A percentile compares a stretch with the other conserved stretches of the same genome.
Conservation (phyloP, 2,888 invertebrate species). For the Entomobrya proxima region DNA sequence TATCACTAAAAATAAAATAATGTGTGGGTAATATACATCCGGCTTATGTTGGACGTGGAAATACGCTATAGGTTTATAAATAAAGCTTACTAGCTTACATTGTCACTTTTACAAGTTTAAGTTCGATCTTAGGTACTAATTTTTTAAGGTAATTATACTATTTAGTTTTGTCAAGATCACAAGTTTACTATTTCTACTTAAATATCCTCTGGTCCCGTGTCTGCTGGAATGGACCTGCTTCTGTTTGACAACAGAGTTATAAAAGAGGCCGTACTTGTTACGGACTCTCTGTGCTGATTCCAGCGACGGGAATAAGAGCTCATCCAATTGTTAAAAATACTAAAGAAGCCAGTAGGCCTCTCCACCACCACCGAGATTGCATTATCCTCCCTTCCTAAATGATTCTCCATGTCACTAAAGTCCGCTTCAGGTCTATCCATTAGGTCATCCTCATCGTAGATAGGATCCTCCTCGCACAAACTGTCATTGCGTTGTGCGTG, state of each 20-base stretch:
- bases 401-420: slow-evolving; percentile 28
- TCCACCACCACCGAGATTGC: slow-evolving; percentile 1
- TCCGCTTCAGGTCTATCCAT: not conserved
- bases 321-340: slow-evolving; percentile 56
- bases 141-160: too few species aligned
- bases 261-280: slow-evolving; percentile 71
- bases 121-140: too few species aligned
- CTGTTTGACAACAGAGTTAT: slow-evolving; percentile 68
- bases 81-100: too few species aligned
- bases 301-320: slow-evolving; percentile 67
- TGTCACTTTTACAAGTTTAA: too few species aligned
- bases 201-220: slow-evolving; percentile 10
- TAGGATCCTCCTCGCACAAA: not conserved
- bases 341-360: slow-evolving; percentile 29
- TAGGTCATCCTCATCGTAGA: slow-evolving; percentile 4
- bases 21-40: too few species aligned
- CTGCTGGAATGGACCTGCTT: slow-evolving; percentile 40
- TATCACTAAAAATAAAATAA: too few species aligned
- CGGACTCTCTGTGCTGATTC: slow-evolving; percentile 71
- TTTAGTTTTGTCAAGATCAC: too few species aligned
- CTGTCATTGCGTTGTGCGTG: not conserved
- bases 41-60: too few species aligned
- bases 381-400: slow-evolving; percentile 4
- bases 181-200: not conserved
- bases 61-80: too few species aligned